Evolutionary conservation across 2,797 vertebrate genomes (phyloP), one percentile per base, ranked within the genome.

Genomic region (Liparis tanakae): DNA sequence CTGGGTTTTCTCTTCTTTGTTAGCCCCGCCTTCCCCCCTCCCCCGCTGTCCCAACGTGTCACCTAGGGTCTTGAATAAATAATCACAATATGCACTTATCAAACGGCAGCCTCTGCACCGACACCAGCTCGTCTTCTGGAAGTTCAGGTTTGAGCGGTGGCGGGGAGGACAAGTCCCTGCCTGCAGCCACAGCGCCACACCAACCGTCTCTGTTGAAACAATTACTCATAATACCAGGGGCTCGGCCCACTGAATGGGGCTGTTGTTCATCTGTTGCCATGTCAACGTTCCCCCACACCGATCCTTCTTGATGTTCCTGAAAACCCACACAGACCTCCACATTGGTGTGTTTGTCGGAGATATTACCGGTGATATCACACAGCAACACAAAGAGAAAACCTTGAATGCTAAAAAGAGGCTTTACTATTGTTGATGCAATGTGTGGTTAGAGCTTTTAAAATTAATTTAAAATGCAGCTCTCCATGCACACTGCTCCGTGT

Each of bases 61-160:
- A 83, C 81, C 14, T 46, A 54, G 70, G 74, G 74, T 43, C 81
- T 88, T 91, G 85, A 93, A 93, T 93, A 93, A 93, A 93, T 92
- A 84, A 93, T 91, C 78, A 84, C 74, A 69, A 79, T 71, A 68
- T 76, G 81, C 80, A 75, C 88, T 90, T 88, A 90, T 89, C 84
- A 73, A 74, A 78, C 88, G 87, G 83, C 85, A 79, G 83, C 75
- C 75, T 67, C 81, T 55, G 60, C 76, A 74, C 66, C 67, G 77
- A 53, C 50, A 58, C 17, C 68, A 8, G 36, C 56, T 39, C 67
- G 33, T 69, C 72, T 80, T 56, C 73, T 78, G 82, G 82, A 92
- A 84, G 80, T 89, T 90, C 79, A 83, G 76, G 79, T 88, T 89
- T 83, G 78, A 82, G 74, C 79, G 39, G 34, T 77, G 85, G 90